phyloP scores from a whole-genome alignment of 2,113 vertebrate genomes.

The Callaeas wilsoni region DNA sequence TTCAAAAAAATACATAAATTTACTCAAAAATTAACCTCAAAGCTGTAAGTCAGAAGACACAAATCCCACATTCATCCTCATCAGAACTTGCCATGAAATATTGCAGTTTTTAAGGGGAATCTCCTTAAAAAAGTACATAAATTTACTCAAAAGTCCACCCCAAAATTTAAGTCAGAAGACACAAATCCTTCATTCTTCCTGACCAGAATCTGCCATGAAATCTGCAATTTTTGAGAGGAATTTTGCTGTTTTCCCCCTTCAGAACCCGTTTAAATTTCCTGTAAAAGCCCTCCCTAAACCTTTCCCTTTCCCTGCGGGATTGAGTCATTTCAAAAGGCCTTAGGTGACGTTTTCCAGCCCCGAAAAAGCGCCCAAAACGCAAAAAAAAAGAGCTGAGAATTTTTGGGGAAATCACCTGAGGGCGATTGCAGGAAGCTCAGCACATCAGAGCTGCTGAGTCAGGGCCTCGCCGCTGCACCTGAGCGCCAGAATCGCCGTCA shows the following conservation, averaged over 20 bases:
- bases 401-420: constrained; percentile 41
- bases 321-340: not conserved
- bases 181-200: not conserved
- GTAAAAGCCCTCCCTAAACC: not conserved
- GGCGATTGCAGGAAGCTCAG: constrained; percentile 9
- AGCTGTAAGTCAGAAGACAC: no score
- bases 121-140: no score
- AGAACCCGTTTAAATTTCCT: not conserved
- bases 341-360: not conserved
- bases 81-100: not conserved
- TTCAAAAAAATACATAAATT: not conserved
- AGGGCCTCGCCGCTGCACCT: not conserved
- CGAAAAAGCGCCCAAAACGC: not conserved
- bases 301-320: constrained; percentile 14
- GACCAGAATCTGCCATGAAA: not conserved
- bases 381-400: not conserved
- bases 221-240: not conserved
- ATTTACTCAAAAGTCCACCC: not conserved
- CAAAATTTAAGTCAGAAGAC: no score
- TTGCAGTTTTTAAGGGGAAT: not conserved
- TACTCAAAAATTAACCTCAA: not conserved
- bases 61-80: accelerated
- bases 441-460: constrained; percentile 20
- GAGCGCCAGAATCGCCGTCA: not conserved
- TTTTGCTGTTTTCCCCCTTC: not conserved